A percentile compares a stretch with the other conserved stretches of the same genome.
These are phyloP conservation scores for Silvanus unidentatus DNA, from an alignment of 2,888 invertebrate genomes.

Conservation along the genomic window DNA sequence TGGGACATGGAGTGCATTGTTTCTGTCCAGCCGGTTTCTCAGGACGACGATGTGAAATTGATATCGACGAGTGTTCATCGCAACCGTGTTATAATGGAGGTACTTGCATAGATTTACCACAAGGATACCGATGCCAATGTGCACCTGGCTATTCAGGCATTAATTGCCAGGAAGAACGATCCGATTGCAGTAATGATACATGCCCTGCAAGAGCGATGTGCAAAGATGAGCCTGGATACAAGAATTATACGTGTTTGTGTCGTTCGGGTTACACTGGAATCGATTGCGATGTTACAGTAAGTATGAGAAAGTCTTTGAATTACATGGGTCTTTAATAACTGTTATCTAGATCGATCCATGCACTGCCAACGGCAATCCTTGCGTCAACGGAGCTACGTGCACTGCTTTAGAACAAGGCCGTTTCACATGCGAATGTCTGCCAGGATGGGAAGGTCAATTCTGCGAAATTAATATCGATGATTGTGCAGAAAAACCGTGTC, in stretches of 20 bases:
- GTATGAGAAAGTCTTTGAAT: constrained; percentile 28
- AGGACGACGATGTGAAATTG: constrained; percentile 87
- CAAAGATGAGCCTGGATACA: constrained; percentile 85
- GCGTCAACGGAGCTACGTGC: constrained; percentile 85
- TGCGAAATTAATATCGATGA: constrained; percentile 93
- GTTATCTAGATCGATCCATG: constrained; percentile 92
- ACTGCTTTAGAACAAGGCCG: constrained; percentile 85
- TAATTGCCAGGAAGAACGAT: constrained; percentile 89
- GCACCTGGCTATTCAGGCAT: constrained; percentile 82
- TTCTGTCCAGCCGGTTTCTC: constrained; percentile 94
- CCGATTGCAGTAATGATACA: constrained; percentile 82
- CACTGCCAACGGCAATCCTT: constrained; percentile 83
- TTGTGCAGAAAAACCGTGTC: constrained; percentile 87
- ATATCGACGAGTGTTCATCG: constrained; percentile 91
- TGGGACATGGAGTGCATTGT: constrained; percentile 82
- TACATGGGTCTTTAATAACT: too few relatives aligned
- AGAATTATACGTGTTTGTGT: constrained; percentile 89
- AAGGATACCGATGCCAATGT: constrained; percentile 88
- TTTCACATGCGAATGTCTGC: constrained; percentile 89
- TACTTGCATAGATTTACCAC: constrained; percentile 84
- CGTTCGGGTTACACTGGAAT: constrained; percentile 90
- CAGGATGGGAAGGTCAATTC: constrained; percentile 95
- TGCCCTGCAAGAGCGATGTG: constrained; percentile 97
- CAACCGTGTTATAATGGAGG: constrained; percentile 92
- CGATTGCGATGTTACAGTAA: constrained; percentile 83